A percentile compares a stretch with the other conserved stretches of the same genome.
Conservation (phyloP, 2,888 invertebrate genomes). For the Clivina fossor region DNA sequence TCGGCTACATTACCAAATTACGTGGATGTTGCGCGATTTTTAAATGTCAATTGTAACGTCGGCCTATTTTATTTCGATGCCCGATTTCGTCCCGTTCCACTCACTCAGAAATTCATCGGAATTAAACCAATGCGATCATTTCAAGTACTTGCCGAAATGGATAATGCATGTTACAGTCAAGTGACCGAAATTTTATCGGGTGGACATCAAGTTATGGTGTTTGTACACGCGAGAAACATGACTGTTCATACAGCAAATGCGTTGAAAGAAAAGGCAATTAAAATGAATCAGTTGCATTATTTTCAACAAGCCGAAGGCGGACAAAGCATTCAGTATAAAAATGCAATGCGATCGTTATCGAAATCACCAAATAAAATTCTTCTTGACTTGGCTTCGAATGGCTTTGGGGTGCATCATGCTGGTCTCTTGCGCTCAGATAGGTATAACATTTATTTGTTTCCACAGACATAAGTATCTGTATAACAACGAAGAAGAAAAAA, state of each 20-base stretch:
- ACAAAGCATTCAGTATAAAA: conserved; percentile 64
- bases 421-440: conserved; percentile 90
- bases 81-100: conserved; percentile 92
- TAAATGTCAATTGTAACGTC: conserved; percentile 87
- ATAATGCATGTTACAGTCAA: conserved; percentile 91
- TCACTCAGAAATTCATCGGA: conserved; percentile 89
- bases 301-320: conserved; percentile 69
- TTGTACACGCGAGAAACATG: conserved; percentile 97
- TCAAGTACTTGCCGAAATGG: conserved; percentile 72
- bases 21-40: conserved; percentile 90
- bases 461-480: conserved; percentile 1
- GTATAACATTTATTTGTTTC: conserved; percentile 48
- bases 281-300: conserved; percentile 68
- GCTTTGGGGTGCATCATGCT: conserved; percentile 96
- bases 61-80: conserved; percentile 95
- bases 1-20: conserved; percentile 99
- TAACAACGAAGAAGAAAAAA: background rate
- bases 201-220: conserved; percentile 96
- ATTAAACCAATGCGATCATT: conserved; percentile 65
- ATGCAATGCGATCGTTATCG: conserved; percentile 69
- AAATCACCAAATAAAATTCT: conserved; percentile 80
- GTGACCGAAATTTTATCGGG: conserved; percentile 78
- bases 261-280: conserved; percentile 78
- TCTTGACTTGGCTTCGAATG: conserved; percentile 79
- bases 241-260: conserved; percentile 87